Base-by-base conservation (phyloP, 2,797 vertebrate genomes). In the Pangasius macronema region DNA sequence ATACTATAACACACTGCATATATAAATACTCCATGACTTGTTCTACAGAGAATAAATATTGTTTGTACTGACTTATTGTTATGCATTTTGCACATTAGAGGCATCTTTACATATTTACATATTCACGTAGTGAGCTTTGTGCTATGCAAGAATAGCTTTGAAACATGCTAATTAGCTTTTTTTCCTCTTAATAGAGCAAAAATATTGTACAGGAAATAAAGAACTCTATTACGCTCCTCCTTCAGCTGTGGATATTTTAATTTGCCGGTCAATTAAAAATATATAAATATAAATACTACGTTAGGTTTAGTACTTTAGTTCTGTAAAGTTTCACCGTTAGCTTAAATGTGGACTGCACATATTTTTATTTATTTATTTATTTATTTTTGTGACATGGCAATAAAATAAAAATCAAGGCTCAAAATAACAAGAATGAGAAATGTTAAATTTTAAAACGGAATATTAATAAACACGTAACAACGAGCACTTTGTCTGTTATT, bases 61-160 rank as follows among this genome's bases (percentile, higher is more conserved):
- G 94, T 94, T 97, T 97, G 95, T 95, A 95, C 95, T 94, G 97
- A 97, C 94, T 91, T 97, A 97, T 97, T 94, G 95, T 96, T 97
- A 97, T 96, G 97, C 97, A 96, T 97, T 98, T 98, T 97, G 97
- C 97, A 98, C 97, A 98, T 95, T 98, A 97, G 97, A 96, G 94
- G 94, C 97, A 96, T 95, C 93, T 97, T 97, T 95, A 97, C 95
- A 77, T 77, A 85, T 85, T 85, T 77, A 82, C 81, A 82, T 82
- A 96, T 97, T 94, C 92, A 95, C 91, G 92, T 98, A 97, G 97
- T 98, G 95, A 95, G 97, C 97, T 97, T 99, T 93, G 96, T 98
- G 98, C 98, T 98, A 98, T 97, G 97, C 97, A 98, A 98, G 94
- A 95, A 98, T 93, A 95, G 97, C 97, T 97, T 96, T 96, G 92